phyloP scores from a whole-genome alignment of 2,113 vertebrate species.

The Sprattus sprattus region DNA sequence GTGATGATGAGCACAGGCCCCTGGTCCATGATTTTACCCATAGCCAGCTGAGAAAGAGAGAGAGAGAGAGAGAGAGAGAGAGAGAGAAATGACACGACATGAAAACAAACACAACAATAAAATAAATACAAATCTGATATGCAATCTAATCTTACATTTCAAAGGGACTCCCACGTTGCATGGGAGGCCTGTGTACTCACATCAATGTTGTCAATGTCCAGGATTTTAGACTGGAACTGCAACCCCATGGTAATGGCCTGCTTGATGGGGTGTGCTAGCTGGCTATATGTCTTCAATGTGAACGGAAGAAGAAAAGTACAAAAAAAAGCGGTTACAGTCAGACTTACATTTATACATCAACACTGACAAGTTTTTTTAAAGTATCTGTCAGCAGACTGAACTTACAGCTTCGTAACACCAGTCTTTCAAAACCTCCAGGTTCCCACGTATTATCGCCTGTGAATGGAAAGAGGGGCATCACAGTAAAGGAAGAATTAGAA shows the following conservation, averaged over 20 bases:
- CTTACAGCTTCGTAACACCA: conserved; percentile 98
- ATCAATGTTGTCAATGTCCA: conserved; percentile 92
- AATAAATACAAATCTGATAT: background rate
- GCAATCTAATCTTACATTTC: background rate
- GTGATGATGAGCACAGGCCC: conserved; percentile 95
- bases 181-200: conserved; percentile 71
- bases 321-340: background rate
- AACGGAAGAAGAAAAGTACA: background rate
- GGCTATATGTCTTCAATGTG: conserved; percentile 85
- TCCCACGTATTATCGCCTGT: conserved; percentile 92
- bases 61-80: background rate
- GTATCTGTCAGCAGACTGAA: conserved; percentile 20
- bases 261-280: conserved; percentile 91
- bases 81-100: background rate
- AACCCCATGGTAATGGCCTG: conserved; percentile 88
- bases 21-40: conserved; percentile 99
- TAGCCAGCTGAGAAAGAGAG: conserved; percentile 77
- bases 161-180: background rate
- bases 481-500: background rate
- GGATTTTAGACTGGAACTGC: conserved; percentile 88
- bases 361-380: background rate
- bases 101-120: background rate
- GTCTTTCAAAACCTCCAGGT: conserved; percentile 94
- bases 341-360: background rate
- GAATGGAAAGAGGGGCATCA: conserved; percentile 8